Evolutionary conservation across 2,888 invertebrate species (phyloP), one percentile per base, ranked within the genome.

Genomic region (Torymus texanus): DNA sequence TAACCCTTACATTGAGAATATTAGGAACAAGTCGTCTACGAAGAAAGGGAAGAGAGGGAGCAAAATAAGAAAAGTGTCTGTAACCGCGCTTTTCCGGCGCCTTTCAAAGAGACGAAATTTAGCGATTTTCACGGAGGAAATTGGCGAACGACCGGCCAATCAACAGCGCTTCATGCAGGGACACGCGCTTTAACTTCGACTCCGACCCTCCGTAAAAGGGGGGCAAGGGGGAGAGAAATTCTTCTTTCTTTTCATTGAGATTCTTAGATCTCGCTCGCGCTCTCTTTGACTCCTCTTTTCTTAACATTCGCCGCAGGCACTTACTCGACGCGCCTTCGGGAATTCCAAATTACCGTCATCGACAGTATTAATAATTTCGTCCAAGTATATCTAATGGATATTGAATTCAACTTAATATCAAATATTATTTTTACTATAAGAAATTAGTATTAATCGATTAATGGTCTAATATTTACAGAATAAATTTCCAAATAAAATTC

Each of bases 41-140:
- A 41, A 41, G 16, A 62, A 11, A 50, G 24, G 10, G n/a, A 2
- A 2, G 1, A 21, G 16, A 2, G 50, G 41, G 41, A 8, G 41
- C 24, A 72, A 82, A 81, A 80, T 77, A 81, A 80, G 71, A 81
- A 67, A 78, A 78, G 59, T 71, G 73, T 79, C 41, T 41, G 74
- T 79, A 67, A 78, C 80, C 70, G 18, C 78, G 81, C 85, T 85
- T 85, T 86, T 86, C 85, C 85, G 84, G 83, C 41, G 41, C 41
- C 85, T 84, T 88, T 88, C 89, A 87, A 88, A 89, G 50, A 89
- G 89, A 87, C 88, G 87, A 88, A 90, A 90, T 89, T 89, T 88
- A 86, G 85, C 85, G 86, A 89, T 88, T 88, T 89, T 88, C 85
- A 86, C 82, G 76, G 83, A 85, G 88, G 86, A 88, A 90, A 90